phyloP scores from a whole-genome alignment of 1,140 invertebrate species.

The Nasonia vitripennis region DNA sequence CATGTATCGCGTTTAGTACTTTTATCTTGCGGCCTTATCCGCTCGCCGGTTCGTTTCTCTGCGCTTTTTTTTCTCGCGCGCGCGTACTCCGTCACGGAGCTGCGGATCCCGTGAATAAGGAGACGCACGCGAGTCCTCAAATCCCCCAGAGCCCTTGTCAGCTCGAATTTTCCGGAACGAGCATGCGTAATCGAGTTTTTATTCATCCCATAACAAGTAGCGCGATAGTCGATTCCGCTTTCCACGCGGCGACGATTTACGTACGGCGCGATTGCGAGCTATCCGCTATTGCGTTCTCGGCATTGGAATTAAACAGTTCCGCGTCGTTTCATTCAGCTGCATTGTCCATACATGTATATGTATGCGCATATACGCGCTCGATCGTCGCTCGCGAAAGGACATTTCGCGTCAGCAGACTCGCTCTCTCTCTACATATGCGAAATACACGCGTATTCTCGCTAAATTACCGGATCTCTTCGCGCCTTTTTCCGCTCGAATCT shows the following conservation, averaged over 20 bases:
- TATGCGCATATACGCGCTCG: conserved; percentile 33
- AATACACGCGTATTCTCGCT: not conserved
- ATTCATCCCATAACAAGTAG: too few species aligned
- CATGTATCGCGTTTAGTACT: not conserved
- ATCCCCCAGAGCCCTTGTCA: too few species aligned
- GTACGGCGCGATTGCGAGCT: too few species aligned
- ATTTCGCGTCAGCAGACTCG: conserved; percentile 16
- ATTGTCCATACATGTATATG: conserved; percentile 48
- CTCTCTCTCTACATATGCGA: not conserved
- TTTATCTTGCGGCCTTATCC: not conserved
- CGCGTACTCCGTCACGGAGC: not conserved
- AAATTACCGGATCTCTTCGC: not conserved
- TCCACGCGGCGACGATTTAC: conserved; percentile 12
- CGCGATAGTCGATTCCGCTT: conserved; percentile 15
- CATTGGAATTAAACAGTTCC: conserved; percentile 50
- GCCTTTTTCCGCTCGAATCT: not conserved
- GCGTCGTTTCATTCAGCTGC: conserved; percentile 53
- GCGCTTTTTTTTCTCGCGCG: conserved; percentile 2
- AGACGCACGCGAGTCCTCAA: too few species aligned
- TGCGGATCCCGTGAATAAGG: too few species aligned
- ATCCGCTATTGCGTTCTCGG: not conserved
- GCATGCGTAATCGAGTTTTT: too few species aligned
- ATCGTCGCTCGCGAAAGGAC: conserved; percentile 30
- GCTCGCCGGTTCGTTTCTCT: conserved; percentile 13
- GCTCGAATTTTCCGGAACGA: too few species aligned